A percentile compares a stretch with the other conserved stretches of the same genome.
These are phyloP conservation scores for Globodera rostochiensis DNA, from an alignment of 1,140 invertebrate species.

Conservation along the genomic window DNA sequence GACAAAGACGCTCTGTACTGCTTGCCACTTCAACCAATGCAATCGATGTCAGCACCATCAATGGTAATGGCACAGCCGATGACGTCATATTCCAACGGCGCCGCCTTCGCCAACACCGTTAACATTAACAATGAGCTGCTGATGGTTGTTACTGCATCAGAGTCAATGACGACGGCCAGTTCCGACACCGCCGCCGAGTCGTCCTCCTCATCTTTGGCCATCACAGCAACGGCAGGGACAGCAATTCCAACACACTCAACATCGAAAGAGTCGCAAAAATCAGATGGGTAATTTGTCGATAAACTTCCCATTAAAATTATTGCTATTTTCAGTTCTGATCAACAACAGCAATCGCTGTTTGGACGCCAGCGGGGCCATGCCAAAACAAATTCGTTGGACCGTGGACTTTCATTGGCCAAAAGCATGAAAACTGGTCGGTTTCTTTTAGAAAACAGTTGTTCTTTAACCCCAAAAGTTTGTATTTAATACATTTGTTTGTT, in stretches of 20 bases:
- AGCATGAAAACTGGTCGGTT: slow-evolving; percentile 48
- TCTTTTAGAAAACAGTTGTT: not conserved
- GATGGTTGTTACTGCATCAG: not conserved
- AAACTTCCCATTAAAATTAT: not conserved
- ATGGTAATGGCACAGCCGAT: not conserved
- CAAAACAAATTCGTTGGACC: slow-evolving; percentile 59
- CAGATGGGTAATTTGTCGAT: too few relatives aligned
- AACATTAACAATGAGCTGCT: not conserved
- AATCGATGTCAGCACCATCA: not conserved
- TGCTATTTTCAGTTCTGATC: slow-evolving; percentile 13
- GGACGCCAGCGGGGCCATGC: slow-evolving; percentile 49
- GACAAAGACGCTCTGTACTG: not conserved
- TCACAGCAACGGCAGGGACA: too few relatives aligned
- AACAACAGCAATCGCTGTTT: slow-evolving; percentile 4
- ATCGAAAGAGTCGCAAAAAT: too few relatives aligned
- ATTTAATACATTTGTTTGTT: too few relatives aligned
- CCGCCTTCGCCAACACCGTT: not conserved
- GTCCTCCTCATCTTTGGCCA: too few relatives aligned
- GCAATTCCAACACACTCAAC: too few relatives aligned
- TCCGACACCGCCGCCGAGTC: not conserved
- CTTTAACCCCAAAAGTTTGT: too few relatives aligned
- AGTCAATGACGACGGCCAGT: not conserved
- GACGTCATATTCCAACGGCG: too few relatives aligned
- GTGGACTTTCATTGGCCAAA: slow-evolving; percentile 53
- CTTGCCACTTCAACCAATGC: slow-evolving; percentile 7